phyloP scores from a whole-genome alignment of 1,140 invertebrate species.

The Brachionus sp. region DNA sequence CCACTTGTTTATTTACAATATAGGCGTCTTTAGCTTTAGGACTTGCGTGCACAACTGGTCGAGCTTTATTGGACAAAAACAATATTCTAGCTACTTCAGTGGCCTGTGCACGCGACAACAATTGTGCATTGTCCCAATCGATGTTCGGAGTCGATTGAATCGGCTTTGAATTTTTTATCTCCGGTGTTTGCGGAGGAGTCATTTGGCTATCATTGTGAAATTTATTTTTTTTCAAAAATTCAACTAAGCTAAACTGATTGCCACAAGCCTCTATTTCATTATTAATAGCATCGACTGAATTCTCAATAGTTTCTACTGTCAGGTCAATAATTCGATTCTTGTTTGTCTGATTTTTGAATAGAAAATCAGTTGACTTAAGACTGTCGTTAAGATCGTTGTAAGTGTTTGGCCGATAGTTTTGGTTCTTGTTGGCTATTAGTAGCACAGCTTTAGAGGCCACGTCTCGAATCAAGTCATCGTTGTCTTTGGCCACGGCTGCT shows the following conservation, averaged over 20 bases:
- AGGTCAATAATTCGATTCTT: slow-evolving; percentile 2
- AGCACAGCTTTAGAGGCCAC: neutral
- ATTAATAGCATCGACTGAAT: neutral
- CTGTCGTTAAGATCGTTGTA: neutral
- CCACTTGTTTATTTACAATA: slow-evolving; percentile 36
- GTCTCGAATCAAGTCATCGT: slow-evolving; percentile 7
- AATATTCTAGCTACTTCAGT: slow-evolving; percentile 33
- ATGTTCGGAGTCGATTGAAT: neutral
- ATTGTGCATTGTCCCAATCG: slow-evolving; percentile 1
- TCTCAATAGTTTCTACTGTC: slow-evolving; percentile 26
- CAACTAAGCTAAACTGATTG: neutral
- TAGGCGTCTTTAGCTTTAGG: slow-evolving; percentile 38
- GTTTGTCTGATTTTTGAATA: slow-evolving; percentile 13
- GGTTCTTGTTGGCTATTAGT: neutral
- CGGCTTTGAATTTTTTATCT: neutral
- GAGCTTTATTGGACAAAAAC: slow-evolving; percentile 31
- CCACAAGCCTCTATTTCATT: neutral
- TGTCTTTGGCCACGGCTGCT: neutral
- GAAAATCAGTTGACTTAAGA: neutral
- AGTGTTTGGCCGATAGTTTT: neutral
- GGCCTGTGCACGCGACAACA: neutral
- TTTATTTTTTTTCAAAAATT: slow-evolving; percentile 15
- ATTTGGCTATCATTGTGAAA: neutral
- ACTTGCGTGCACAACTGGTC: slow-evolving; percentile 25
- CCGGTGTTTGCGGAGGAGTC: slow-evolving; percentile 39